Evolutionary conservation across 2,113 vertebrate species (phyloP), one percentile per base, ranked within the genome.

Genomic region (Cygnus buccinator): DNA sequence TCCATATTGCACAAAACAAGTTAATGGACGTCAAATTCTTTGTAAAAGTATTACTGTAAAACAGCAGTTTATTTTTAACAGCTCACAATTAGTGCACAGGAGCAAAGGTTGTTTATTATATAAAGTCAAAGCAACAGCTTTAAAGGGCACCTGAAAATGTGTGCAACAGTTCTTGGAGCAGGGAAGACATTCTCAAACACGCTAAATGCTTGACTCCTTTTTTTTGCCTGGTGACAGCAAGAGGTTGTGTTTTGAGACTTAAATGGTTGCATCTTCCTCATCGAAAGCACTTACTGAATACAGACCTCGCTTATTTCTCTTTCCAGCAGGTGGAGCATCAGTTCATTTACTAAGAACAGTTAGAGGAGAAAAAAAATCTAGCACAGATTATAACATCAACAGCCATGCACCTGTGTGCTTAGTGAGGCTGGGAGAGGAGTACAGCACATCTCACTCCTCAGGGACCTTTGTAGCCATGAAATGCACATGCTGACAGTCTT

Each of bases 321-420:
- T 82, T 87, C 96, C 96, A 96, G 95, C 93, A 97, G 96, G 77
- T 93, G 96, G 96, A 96, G 96, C 91, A 87, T 84, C 70, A 80
- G 82, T 55, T 89, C 74, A 7, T 41, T 90, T 41, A 14, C 78
- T 61, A 43, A 17, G 66, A 29, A 25, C 33, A 39, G 35, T 17
- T 72, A 26, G 7, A 20, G 59, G 19, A 70, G 78, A 2, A 1
- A 21, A 67, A 67, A 26, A n/a, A 28, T 2, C 43, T n/a, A 52
- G 23, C 76, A 77, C 2, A 0, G 46, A 29, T 81, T 23, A 2
- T 52, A 63, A 48, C 0, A 23, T 11, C 1, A 6, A 55, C 81
- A 91, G 66, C 92, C 77, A 55, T 41, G 77, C 31, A 39, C 70
- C 77, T 84, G 86, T 23, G 78, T 83, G 80, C 76, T 46, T 35